Base-by-base conservation (phyloP, 30 jellyfish, hydroid and myxozoan genomes). In the Aurelia sp. region DNA sequence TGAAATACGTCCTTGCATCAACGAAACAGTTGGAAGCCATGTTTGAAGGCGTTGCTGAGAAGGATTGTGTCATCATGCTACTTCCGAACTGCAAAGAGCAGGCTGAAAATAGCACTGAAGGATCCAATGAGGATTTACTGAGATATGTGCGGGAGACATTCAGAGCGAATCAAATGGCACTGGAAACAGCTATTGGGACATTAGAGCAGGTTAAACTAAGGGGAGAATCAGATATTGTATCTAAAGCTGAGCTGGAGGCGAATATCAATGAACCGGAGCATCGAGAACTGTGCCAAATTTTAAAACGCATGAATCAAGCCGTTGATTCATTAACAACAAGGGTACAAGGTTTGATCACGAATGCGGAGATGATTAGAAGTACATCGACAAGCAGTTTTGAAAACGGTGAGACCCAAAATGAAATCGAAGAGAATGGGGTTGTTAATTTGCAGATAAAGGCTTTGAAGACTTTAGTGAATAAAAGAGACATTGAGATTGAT, bases 181-280 rank as follows among this genome's bases (percentile, higher is more conserved):
- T 93, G 96, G 87, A 93, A 72, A 74, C 90, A 22, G 97, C 97
- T 31, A 90, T 88, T 0, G 88, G 93, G 58, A 87, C 94, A n/a
- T 68, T 93, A 51, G 98, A 93, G 57, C 82, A 81, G 51, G 94
- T 88, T 18, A 93, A 93, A 65, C 75, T 90, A 13, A 89, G 82
- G 66, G 93, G 98, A 6, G 91, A 85, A 62, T 27, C 90, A 24
- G 98, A 86, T 67, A 59, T 91, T 7, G 66, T 76, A 41, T 13
- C 90, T 6, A 59, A 76, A 9, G 44, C 47, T 59, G 96, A 85
- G 47, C 80, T 91, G 17, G 88, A 78, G 63, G 71, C 83, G 18
- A 90, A 68, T 65, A 85, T 91, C 5, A 79, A 61, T 60, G 80
- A 79, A 31, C 69, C 91, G n/a, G 97, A 91, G 33, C 97, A 91